Conservation (phyloP, 2,888 invertebrate species). For the Thecocarcelia acutangulata region DNA sequence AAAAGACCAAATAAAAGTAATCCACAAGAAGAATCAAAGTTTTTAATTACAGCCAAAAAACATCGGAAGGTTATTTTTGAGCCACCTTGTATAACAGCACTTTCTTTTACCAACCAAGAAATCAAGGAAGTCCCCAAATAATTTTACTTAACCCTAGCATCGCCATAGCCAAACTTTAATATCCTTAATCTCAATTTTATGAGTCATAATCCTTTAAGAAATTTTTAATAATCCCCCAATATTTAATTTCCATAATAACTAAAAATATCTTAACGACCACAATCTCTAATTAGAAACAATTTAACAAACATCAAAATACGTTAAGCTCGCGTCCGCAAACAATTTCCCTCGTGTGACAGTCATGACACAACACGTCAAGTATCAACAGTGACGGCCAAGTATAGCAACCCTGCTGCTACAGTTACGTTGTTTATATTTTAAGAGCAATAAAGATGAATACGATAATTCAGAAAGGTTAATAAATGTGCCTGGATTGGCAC, state of each 20-base stretch:
- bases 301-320: constrained; percentile 70
- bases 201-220: constrained; percentile 57
- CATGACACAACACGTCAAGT: constrained; percentile 56
- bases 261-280: constrained; percentile 66
- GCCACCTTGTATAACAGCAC: not conserved
- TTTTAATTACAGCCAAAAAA: too few species aligned
- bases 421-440: constrained; percentile 15
- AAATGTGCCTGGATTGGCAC: constrained; percentile 31
- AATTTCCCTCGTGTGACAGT: constrained; percentile 44
- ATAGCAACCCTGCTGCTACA: constrained; percentile 36
- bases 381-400: constrained; percentile 13
- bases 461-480: constrained; percentile 50
- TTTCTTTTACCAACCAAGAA: constrained; percentile 4
- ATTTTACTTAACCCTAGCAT: constrained; percentile 28
- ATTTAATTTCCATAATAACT: constrained; percentile 67
- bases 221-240: constrained; percentile 47
- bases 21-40: too few species aligned
- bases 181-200: constrained; percentile 54
- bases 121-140: not conserved
- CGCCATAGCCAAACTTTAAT: constrained; percentile 40
- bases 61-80: too few species aligned
- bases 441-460: constrained; percentile 34
- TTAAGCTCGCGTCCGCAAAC: constrained; percentile 62
- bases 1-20: too few species aligned
- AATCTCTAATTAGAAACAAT: constrained; percentile 79